Evolutionary conservation across 2,797 vertebrate genomes (phyloP), one percentile per base, ranked within the genome.

Genomic region (Enteromius radiatus): DNA sequence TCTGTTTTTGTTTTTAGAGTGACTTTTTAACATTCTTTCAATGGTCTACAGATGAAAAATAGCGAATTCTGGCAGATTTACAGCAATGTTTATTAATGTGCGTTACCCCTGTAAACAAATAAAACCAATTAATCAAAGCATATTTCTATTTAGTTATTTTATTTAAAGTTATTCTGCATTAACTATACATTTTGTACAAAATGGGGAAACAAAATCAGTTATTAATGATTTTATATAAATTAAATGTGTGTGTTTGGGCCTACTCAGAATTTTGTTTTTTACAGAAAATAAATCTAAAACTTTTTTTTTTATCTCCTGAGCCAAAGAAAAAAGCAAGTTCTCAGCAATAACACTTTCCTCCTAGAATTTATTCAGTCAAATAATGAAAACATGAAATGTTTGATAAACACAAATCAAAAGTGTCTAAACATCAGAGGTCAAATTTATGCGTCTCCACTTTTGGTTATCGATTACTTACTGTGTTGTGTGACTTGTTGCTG

Each of bases 381-480:
- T 23, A 26, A 56, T 56, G 2, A 56, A 38, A 38, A 41, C 7
- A 75, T 4, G 1, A 75, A 7, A 49, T 49, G 2, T 21, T 10
- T 10, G 15, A 31, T 49, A 31, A 52, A 71, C n/a, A 69, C 17
- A 5, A 0, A 41, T 43, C 56, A 49, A 65, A 64, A 3, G 15
- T 33, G 8, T n/a, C 52, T 4, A 45, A 19, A 78, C 6, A 1
- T 4, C 36, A 70, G 6, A 2, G 5, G 19, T 31, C 38, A 49
- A 36, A 59, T 14, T 47, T 41, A 3, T 36, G 21, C 1, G 7
- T 10, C 56, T n/a, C 59, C 17, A 14, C 26, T 47, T 65, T 41
- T 69, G 12, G 2, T 31, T 11, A 26, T 19, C 41, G 52, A 3
- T 28, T 83, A 93, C 94, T 94, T 88, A 95, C 93, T 95, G 77